Evolutionary conservation across 2,888 invertebrate species (phyloP), one percentile per base, ranked within the genome.

Genomic region (Hylaea fasciaria): DNA sequence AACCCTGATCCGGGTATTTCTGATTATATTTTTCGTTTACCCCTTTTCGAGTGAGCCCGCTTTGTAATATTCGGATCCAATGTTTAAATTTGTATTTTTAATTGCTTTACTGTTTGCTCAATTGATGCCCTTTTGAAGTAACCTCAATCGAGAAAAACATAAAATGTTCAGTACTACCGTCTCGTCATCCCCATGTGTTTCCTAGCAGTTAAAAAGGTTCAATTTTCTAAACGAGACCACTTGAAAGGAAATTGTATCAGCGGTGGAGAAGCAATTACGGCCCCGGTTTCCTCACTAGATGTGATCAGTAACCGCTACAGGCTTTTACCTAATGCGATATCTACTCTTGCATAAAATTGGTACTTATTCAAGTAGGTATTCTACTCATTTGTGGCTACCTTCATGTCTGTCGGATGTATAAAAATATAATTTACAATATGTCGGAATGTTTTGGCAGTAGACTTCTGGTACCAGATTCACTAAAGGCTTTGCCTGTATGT

Each of bases 261-360:
- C 53, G 60, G 44, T 28, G 56, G 54, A 60, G 50, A 66, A 61
- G 50, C 65, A 68, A 71, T 73, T 62, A 66, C 47, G 54, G 60
- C 35, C 46, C 54, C 44, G 59, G 59, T 54, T 60, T 60, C 50
- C 59, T 54, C 54, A 51, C 54, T 59, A 55, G 60, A 55, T 60
- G 46, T 60, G 55, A 55, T 60, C 60, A 45, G 50, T 17, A 60
- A 55, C 60, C 60, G 60, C 60, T 51, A 60, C 60, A 60, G 40
- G 60, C 55, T 50, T 60, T 51, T 60, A 60, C 55, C 60, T 55
- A 60, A 55, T 51, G 60, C 55, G 50, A 40, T 50, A 60, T 13
- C 50, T 46, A 46, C 50, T 60, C 60, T 55, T 47, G 60, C 55
- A 55, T 55, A 60, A 60, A 60, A 60, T 55, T 55, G 41, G 43